phyloP scores from a whole-genome alignment of 2,888 invertebrate genomes.

The Himalopsyche tibetana region DNA sequence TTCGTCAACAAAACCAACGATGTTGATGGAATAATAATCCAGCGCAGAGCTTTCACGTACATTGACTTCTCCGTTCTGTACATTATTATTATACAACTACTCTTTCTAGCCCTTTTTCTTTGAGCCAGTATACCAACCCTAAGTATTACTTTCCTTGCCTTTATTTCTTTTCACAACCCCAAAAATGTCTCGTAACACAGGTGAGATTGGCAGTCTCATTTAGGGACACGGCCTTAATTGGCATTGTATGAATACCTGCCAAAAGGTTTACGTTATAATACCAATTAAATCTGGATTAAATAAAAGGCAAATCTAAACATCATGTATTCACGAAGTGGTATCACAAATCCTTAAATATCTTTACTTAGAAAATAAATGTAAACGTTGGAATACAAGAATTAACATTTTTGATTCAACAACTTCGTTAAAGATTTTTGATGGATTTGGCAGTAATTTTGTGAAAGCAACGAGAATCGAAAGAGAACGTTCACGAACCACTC shows the following conservation, averaged over 20 bases:
- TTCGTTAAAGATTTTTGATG: no score
- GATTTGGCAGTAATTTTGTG: no score
- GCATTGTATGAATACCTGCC: not conserved
- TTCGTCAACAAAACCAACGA: no score
- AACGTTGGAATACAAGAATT: no score
- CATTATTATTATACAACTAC: conserved; percentile 5
- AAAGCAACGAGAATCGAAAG: no score
- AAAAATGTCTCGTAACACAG: not conserved
- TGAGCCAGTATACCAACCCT: not conserved
- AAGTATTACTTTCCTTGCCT: not conserved
- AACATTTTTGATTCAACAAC: no score
- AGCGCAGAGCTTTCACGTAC: not conserved
- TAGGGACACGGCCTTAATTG: conserved; percentile 8
- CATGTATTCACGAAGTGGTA: no score
- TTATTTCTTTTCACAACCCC: not conserved
- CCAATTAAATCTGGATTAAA: not conserved
- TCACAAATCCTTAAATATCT: no score
- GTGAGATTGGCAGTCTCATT: conserved; percentile 27
- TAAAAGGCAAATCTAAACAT: no score
- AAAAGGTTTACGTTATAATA: not conserved
- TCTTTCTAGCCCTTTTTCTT: not conserved
- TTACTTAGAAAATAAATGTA: no score
- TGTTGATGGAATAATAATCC: not conserved
- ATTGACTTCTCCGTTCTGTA: not conserved
- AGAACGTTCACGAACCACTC: no score